Base-by-base conservation (phyloP, 2,113 vertebrate genomes). In the Epinephelus fuscoguttatus region DNA sequence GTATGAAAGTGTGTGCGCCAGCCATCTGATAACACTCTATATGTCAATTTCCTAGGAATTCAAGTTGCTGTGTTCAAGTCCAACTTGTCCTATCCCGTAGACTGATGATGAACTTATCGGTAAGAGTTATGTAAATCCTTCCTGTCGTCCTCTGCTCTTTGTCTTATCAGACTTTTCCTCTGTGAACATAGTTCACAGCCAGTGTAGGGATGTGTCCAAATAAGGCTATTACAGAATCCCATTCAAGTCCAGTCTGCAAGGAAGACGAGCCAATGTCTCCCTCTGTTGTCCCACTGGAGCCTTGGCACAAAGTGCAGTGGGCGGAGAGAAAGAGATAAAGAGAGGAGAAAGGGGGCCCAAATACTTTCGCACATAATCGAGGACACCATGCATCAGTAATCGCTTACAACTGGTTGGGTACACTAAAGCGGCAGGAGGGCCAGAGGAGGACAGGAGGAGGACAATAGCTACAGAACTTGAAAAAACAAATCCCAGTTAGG, bases 381-480 rank as follows among this genome's bases (percentile, higher is more conserved):
- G 68, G 90, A 88, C 82, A 84, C 87, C 92, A 94, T 94, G 93
- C 93, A 93, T 92, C 88, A 91, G 92, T 87, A 88, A 92, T 88
- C 56, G 60, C 87, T 90, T 87, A 91, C 80, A 92, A 75, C 84
- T 87, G 91, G 87, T 84, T 73, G 87, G 78, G 72, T 84, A 90
- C 84, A 93, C 47, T 66, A 82, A 90, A 86, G 88, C 86, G 23
- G 82, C 85, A 76, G 81, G 76, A 86, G 70, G 82, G 87, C 80
- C 80, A 80, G 81, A 81, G 84, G 68, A 87, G 82, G 77, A 90
- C 74, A 78, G 78, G 70, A 86, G 76, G 83, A 78, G 77, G 72
- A 88, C 77, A 78, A 81, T 69, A 91, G 87, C 89, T 91, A 88
- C 75, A 75, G 78, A 81, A 90, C 79, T 85, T 57, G 40, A 62